Evolutionary conservation across 2,888 invertebrate genomes (phyloP).

Genomic region (Odontocolon sp.): DNA sequence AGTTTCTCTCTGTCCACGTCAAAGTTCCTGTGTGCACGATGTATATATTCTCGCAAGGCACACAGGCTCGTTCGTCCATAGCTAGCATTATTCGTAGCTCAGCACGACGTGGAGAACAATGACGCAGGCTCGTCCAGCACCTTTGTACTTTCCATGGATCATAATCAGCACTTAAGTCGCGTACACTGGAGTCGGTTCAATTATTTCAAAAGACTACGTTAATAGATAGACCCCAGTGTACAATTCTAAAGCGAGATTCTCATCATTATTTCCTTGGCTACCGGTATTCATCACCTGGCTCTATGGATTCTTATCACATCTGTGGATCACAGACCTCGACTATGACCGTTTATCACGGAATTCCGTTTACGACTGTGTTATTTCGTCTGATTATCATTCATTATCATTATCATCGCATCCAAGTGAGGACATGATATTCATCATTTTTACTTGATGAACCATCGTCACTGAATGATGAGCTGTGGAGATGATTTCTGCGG

Average conservation of each 20-base stretch:
- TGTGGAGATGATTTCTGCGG: conserved; percentile 25
- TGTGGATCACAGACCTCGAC: conserved; percentile 14
- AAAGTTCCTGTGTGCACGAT: conserved; percentile 44
- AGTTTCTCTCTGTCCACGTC: conserved; percentile 55
- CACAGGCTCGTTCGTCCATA: conserved; percentile 42
- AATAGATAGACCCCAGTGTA: conserved; percentile 13
- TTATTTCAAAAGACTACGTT: conserved; percentile 34
- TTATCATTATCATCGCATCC: not conserved
- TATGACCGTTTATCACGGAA: conserved; percentile 55
- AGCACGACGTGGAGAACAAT: conserved; percentile 69
- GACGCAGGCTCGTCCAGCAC: conserved; percentile 71
- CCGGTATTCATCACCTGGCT: conserved; percentile 47
- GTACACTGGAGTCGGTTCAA: conserved; percentile 59
- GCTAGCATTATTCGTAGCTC: conserved; percentile 42
- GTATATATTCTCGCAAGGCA: conserved; percentile 30
- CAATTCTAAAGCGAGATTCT: not conserved
- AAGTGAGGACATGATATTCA: conserved; percentile 28
- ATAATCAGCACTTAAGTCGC: conserved; percentile 74
- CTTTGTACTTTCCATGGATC: conserved; percentile 70
- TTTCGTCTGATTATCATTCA: conserved; percentile 54
- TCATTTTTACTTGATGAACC: conserved; percentile 53
- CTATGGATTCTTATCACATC: conserved; percentile 49
- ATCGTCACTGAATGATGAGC: conserved; percentile 44
- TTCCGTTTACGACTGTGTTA: conserved; percentile 11
- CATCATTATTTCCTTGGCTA: conserved; percentile 46